Evolutionary conservation across 1,140 invertebrate genomes (phyloP).

Genomic region (Aphelenchoides besseyi): DNA sequence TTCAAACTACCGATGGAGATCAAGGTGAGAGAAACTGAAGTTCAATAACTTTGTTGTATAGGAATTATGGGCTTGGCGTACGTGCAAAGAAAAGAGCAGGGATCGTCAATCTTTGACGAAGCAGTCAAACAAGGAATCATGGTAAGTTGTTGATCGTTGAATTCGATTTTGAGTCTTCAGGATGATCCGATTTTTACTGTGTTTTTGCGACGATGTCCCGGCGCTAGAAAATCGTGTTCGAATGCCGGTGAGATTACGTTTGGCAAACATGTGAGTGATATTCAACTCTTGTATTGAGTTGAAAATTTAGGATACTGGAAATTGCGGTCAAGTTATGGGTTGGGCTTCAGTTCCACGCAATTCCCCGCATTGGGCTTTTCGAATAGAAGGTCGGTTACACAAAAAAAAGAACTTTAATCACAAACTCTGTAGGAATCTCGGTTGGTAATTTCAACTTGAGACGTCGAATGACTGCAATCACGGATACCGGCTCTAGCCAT

Average conservation of each 20-base stretch:
- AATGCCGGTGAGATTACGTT: conserved; percentile 9
- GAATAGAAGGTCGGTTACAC: neutral
- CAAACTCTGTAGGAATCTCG: neutral
- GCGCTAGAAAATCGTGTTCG: neutral
- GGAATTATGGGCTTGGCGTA: conserved; percentile 4
- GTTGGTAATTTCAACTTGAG: neutral
- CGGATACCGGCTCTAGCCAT: neutral
- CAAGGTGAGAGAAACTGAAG: conserved; percentile 1
- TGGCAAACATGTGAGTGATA: neutral
- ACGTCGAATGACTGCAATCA: neutral
- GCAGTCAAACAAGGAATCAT: conserved; percentile 11
- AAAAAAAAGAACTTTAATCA: neutral
- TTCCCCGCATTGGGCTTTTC: neutral
- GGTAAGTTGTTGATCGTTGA: neutral
- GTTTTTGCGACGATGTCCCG: neutral
- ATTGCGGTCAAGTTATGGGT: neutral
- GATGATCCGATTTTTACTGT: neutral
- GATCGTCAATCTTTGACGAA: conserved; percentile 1
- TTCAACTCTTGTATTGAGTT: neutral
- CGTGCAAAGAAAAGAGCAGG: neutral
- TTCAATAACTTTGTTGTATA: neutral
- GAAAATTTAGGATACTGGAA: neutral
- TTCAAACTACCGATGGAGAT: conserved; percentile 2
- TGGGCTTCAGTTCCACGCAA: neutral
- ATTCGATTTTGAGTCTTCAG: neutral